Evolutionary conservation across 2,113 vertebrate genomes (phyloP).

Genomic region (Hippocampus mohnikei): DNA sequence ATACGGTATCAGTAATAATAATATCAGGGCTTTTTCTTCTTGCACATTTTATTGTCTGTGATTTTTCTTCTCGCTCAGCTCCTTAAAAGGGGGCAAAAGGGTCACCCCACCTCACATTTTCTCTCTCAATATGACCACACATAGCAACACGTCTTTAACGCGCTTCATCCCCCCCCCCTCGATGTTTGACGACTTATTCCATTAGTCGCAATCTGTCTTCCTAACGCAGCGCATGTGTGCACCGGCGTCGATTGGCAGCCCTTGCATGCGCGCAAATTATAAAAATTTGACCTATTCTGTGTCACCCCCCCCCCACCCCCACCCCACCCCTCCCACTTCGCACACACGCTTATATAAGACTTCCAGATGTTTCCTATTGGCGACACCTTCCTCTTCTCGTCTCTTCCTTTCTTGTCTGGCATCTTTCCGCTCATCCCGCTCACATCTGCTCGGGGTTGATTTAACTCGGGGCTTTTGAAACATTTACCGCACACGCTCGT

Average conservation of each 20-base stretch:
- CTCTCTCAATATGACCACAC: too few species aligned
- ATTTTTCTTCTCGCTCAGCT: too few species aligned
- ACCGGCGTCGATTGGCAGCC: neutral
- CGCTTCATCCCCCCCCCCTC: neutral
- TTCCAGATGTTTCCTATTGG: slow-evolving; percentile 62
- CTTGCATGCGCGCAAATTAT: slow-evolving; percentile 23
- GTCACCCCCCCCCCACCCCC: slow-evolving; percentile 21
- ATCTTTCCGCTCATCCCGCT: slow-evolving; percentile 29
- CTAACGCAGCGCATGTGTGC: neutral
- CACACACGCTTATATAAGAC: slow-evolving; percentile 27
- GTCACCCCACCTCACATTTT: neutral
- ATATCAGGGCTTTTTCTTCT: too few species aligned
- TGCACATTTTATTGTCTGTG: too few species aligned
- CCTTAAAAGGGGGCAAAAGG: too few species aligned
- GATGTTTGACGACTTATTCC: neutral
- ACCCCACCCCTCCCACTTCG: neutral
- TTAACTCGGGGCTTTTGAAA: slow-evolving; percentile 45
- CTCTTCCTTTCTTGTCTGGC: neutral
- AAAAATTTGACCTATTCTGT: slow-evolving; percentile 38
- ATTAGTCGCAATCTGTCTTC: neutral
- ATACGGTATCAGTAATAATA: too few species aligned
- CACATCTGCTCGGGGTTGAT: slow-evolving; percentile 10
- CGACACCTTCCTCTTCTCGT: slow-evolving; percentile 26
- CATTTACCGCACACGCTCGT: slow-evolving; percentile 54
- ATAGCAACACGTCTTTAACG: neutral